Conservation (phyloP, 2,797 vertebrate genomes). For the Lepus townsendii region DNA sequence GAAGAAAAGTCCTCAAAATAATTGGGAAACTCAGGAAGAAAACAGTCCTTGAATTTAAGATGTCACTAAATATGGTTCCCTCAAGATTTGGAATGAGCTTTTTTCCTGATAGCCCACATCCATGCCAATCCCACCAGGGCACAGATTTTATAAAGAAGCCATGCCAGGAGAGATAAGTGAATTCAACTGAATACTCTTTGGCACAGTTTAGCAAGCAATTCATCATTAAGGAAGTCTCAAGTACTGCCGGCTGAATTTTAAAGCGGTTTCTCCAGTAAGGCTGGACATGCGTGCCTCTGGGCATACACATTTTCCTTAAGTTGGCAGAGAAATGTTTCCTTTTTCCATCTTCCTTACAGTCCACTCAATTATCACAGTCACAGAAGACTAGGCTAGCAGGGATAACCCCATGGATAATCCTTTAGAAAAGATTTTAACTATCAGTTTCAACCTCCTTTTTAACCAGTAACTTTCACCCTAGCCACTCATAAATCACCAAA, state of each 20-base stretch:
- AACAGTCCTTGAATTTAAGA: background rate
- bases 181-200: slow-evolving; percentile 48
- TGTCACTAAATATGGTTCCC: background rate
- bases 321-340: slow-evolving; percentile 67
- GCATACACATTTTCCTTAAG: slow-evolving; percentile 47
- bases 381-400: slow-evolving; percentile 23
- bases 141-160: slow-evolving; percentile 43
- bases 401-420: slow-evolving; percentile 26
- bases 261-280: slow-evolving; percentile 65
- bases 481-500: slow-evolving; percentile 12
- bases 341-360: slow-evolving; percentile 50
- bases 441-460: slow-evolving; percentile 50
- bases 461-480: slow-evolving; percentile 40
- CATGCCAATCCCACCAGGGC: background rate
- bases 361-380: slow-evolving; percentile 50
- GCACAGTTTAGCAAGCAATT: slow-evolving; percentile 69
- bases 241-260: slow-evolving; percentile 62
- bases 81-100: slow-evolving; percentile 47
- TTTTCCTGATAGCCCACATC: background rate
- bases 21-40: background rate
- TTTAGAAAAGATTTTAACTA: slow-evolving; percentile 41
- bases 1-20: background rate
- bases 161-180: slow-evolving; percentile 64
- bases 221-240: slow-evolving; percentile 66
- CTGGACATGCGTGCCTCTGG: slow-evolving; percentile 50